Conservation (phyloP, 2,113 vertebrate species). For the Catharus fuscescens region DNA sequence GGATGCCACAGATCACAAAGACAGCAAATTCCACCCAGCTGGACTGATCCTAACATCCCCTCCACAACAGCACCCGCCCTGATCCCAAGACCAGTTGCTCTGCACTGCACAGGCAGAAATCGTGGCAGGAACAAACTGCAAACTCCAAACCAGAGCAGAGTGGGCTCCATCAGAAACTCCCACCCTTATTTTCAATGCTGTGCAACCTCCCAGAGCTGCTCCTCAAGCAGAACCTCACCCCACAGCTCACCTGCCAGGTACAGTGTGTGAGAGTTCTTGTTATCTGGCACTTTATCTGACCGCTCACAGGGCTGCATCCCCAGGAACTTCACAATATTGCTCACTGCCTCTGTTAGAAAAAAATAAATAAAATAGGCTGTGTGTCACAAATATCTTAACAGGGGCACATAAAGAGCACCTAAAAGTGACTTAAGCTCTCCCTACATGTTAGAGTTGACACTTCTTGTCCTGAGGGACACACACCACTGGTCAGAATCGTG, state of each 20-base stretch:
- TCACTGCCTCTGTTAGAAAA: constrained; percentile 77
- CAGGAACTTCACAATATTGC: constrained; percentile 82
- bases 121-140: neutral
- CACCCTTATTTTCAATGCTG: neutral
- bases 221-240: neutral
- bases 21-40: neutral
- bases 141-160: rapidly evolving
- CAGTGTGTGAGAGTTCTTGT: constrained; percentile 81
- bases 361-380: neutral
- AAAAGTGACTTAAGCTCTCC: neutral
- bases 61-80: neutral
- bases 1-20: rapidly evolving
- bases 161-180: neutral
- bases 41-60: neutral
- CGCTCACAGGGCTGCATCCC: constrained; percentile 86
- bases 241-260: constrained; percentile 78
- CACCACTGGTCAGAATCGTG: rapidly evolving
- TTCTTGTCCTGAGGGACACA: neutral
- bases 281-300: constrained; percentile 83
- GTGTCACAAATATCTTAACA: neutral
- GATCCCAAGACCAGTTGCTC: neutral
- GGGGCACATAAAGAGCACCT: neutral
- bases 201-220: neutral
- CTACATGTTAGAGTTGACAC: rapidly evolving
- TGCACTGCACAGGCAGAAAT: neutral